Evolutionary conservation across 2,888 invertebrate species (phyloP), one percentile per base, ranked within the genome.

Genomic region (Prosapia bicincta): DNA sequence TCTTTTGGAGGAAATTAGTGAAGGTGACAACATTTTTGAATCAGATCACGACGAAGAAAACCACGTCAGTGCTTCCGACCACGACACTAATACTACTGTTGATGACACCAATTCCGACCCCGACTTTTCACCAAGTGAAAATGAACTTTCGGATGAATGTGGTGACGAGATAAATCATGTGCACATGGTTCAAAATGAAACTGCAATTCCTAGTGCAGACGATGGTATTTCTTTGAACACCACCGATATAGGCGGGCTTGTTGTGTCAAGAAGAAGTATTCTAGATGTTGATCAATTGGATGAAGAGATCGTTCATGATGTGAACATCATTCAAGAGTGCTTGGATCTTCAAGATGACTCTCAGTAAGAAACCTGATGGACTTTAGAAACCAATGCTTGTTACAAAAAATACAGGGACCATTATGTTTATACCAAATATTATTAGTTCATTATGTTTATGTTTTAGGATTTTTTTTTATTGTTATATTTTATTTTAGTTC

Each of bases 1-100:
- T 74, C 74, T 74, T 24, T 69, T 74, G 68, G 74, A 74, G 20
- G 74, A 74, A n/a, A 67, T 73, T 9, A 68, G 74, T 43, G 54
- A 74, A 43, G 69, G 54, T 69, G 69, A 74, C 25, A 25, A 68
- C 25, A 30, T 73, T 68, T 43, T 6, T 38, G 66, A 23, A 69
- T 30, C 69, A 3, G n/a, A n/a, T n/a, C n/a, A 71, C n/a, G 71
- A 43, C 26, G 43, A 43, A 13, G 71, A 71, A 23, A n/a, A n/a
- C n/a, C 71, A 71, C n/a, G 71, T 71, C 25, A 71, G 71, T 71
- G 71, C 24, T 43, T 71, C 71, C 1, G 24, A 71, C 38, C 71
- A 71, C 26, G 24, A 71, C 25, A 71, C 20, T 24, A 43, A 71
- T 25, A 43, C 71, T 23, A 25, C 30, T 24, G 67, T 23, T 3